phyloP scores from a whole-genome alignment of 1,140 invertebrate species.

The Lepidurus apus region DNA sequence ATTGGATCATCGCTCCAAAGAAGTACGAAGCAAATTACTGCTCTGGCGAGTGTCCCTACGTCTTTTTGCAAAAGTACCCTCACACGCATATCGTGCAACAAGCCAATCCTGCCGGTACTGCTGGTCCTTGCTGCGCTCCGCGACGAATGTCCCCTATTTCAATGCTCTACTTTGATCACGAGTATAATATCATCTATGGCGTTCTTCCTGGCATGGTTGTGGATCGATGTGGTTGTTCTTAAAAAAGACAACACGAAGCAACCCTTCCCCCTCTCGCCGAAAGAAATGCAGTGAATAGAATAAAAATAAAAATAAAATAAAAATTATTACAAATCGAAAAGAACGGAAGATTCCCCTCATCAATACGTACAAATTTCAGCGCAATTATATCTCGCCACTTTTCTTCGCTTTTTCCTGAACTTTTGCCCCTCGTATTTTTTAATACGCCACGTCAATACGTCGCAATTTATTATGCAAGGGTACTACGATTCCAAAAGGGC shows the following conservation, averaged over 20 bases:
- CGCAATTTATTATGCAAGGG: too few species aligned
- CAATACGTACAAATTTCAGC: too few species aligned
- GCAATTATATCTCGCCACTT: too few species aligned
- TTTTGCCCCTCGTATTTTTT: too few species aligned
- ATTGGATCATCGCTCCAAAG: slow-evolving; percentile 95
- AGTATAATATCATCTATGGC: slow-evolving; percentile 80
- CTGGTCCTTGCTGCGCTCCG: slow-evolving; percentile 83
- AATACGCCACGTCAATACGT: too few species aligned
- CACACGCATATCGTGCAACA: slow-evolving; percentile 89
- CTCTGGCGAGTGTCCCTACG: slow-evolving; percentile 85
- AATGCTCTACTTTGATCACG: slow-evolving; percentile 87
- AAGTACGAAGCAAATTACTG: slow-evolving; percentile 95
- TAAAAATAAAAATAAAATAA: not conserved
- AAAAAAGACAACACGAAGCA: slow-evolving; percentile 42
- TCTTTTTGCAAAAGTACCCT: slow-evolving; percentile 80
- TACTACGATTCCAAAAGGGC: too few species aligned
- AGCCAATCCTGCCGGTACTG: slow-evolving; percentile 60
- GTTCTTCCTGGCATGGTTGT: slow-evolving; percentile 88
- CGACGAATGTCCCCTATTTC: slow-evolving; percentile 80
- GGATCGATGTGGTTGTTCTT: slow-evolving; percentile 85
- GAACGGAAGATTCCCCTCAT: not conserved
- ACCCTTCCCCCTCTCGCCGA: not conserved
- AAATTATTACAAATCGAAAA: not conserved
- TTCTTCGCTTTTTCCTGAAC: too few species aligned
- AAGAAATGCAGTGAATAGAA: not conserved